These are phyloP conservation scores for Amazonetta brasiliensis DNA, from an alignment of 2,797 vertebrate genomes.

Conservation along the genomic window DNA sequence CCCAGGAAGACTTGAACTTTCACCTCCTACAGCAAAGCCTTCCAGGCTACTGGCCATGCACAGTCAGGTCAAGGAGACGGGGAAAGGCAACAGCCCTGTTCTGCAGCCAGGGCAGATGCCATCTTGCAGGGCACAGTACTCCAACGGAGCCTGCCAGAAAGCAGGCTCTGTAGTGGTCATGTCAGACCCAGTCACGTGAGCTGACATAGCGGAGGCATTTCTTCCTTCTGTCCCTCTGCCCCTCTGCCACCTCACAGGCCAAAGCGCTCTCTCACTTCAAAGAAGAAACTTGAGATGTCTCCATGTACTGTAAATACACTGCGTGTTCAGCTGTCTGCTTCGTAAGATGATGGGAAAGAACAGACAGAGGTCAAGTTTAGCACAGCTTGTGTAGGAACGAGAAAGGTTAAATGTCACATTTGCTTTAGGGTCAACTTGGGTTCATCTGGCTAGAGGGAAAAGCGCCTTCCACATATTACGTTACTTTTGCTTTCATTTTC, in stretches of 20 bases:
- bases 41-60: background rate
- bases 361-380: conserved; percentile 29
- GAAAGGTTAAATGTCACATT: conserved; percentile 53
- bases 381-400: background rate
- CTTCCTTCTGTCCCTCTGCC: background rate
- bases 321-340: conserved; percentile 32
- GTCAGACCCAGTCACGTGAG: background rate
- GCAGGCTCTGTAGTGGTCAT: background rate
- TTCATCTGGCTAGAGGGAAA: background rate
- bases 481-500: conserved; percentile 73
- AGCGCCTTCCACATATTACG: background rate
- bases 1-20: background rate
- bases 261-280: conserved; percentile 3
- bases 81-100: background rate
- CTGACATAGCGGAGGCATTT: background rate
- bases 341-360: background rate
- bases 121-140: background rate
- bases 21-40: fast-evolving
- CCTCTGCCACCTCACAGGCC: background rate
- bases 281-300: conserved; percentile 23
- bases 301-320: conserved; percentile 49
- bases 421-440: conserved; percentile 21
- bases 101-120: background rate
- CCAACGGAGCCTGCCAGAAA: background rate
- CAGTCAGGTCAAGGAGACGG: fast-evolving